Base-by-base conservation (phyloP, 2,888 invertebrate genomes). In the Oscheius myriophilus region DNA sequence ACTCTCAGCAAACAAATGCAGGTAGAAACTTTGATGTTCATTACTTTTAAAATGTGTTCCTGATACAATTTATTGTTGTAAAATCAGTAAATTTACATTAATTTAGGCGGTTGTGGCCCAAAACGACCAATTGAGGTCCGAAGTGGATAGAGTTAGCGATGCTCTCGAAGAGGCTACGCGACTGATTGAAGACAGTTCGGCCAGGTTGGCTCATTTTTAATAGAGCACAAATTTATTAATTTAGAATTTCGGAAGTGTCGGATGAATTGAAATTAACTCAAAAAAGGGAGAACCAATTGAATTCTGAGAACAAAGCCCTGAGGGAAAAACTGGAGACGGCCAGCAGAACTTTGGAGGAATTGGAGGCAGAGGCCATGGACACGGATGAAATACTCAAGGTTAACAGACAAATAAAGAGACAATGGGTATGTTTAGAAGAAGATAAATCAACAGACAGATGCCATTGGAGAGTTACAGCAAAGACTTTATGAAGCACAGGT, bases 121-220 rank as follows among this genome's bases (percentile, higher is more conserved):
- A 67, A 85, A 85, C 68, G 83, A 82, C 11, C 71, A 83, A 21
- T 67, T 86, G n/a, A 61, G 82, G 49, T 67, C 63, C 12, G 81
- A 83, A 63, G 77, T 79, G 16, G 74, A 80, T 2, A 46, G 79
- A n/a, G 70, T 85, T 18, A 79, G 74, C 43, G 69, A 65, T 39
- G 81, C 82, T 7, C 67, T 85, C 18, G 80, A 83, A 66, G 76
- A 82, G 23, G 83, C 85, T 0, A 86, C 83, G 1, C 54, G 63
- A n/a, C 72, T 84, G 12, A 82, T 85, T 23, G 78, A 81, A 46
- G 79, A 81, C 14, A 82, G 79, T 23, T 71, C 82, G 16, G 43
- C 64, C 25, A 78, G 76, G 75, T 84, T 67, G 49, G 14, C 18
- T 18, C 18, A 9, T 2, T 11, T 11, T 21, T 49, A 21, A 18